Base-by-base conservation (phyloP, 2,888 invertebrate genomes). In the Lasius fuliginosus region DNA sequence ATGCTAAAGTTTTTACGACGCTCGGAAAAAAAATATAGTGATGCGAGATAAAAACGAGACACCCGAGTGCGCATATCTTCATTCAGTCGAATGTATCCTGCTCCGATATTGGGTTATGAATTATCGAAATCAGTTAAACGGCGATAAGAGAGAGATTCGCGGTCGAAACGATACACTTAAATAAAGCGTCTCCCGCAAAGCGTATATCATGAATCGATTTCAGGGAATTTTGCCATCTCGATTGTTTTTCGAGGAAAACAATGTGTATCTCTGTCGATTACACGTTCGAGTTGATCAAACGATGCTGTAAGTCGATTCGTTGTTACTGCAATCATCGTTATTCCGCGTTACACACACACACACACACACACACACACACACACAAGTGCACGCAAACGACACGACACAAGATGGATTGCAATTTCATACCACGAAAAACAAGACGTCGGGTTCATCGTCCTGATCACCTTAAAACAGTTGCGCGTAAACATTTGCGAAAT, bases 361-460 rank as follows among this genome's bases (percentile, higher is more conserved):
- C 23, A 23, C 40, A 40, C 23, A 11, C 27, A 27, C 58, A 42
- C 36, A 18, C 53, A 30, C 8, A 11, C 3, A 18, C 53, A 40
- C 33, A 56, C 23, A 58, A 30, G 23, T 53, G 12, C 65, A 62
- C 18, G 12, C 68, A 40, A 49, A 46, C 42, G 67, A 74, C 46
- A 75, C 71, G 83, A 68, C 74, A 62, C 82, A 82, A 82, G 87
- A 88, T 46, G 64, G 82, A 79, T 84, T 53, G 82, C 76, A 74
- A 73, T 75, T 74, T 85, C 49, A 53, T 53, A 75, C 33, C 64
- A 36, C 74, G 83, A 84, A 84, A 85, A 85, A 86, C 84, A 86
- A 83, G 71, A 60, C 64, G 62, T 76, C 81, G 79, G 60, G 88
- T 88, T 89, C 89, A 88, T 89, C 83, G 88, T 77, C 81, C 86